A percentile compares a stretch with the other conserved stretches of the same genome.
phyloP scores from a whole-genome alignment of 2,888 invertebrate genomes.

The Drosophila koepferae region DNA sequence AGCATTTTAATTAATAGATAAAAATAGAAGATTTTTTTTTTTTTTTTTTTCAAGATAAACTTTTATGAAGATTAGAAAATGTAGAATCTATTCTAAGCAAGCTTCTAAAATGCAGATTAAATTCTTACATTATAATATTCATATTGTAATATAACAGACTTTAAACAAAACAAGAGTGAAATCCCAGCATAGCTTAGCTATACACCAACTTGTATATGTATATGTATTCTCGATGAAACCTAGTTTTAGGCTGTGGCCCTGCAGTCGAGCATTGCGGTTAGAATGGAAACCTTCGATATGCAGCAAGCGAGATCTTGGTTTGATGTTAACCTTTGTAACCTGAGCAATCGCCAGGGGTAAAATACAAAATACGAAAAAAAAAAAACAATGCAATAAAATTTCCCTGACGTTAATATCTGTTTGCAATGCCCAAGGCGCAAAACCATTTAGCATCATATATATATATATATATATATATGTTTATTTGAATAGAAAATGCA shows the following conservation, averaged over 20 bases:
- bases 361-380: background rate
- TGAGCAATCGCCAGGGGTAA: slow-evolving; percentile 14
- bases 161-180: background rate
- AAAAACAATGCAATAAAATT: slow-evolving; percentile 2
- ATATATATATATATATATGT: background rate
- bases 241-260: slow-evolving; percentile 32
- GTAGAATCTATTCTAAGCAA: background rate
- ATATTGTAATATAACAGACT: too few species aligned
- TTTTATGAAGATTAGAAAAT: background rate
- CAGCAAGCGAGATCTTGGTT: slow-evolving; percentile 4
- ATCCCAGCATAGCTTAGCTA: background rate
- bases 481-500: background rate
- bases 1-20: background rate
- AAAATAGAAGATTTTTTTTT: background rate
- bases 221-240: background rate
- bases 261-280: slow-evolving; percentile 27
- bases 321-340: slow-evolving; percentile 40
- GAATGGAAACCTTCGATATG: slow-evolving; percentile 11
- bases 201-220: background rate
- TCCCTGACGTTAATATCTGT: slow-evolving; percentile 34
- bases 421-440: slow-evolving; percentile 30
- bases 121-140: background rate
- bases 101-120: background rate
- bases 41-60: background rate
- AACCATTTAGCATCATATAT: background rate